Base-by-base conservation (phyloP, 92 coral and sea anemone genomes). In the Isaurus tuberculatus region DNA sequence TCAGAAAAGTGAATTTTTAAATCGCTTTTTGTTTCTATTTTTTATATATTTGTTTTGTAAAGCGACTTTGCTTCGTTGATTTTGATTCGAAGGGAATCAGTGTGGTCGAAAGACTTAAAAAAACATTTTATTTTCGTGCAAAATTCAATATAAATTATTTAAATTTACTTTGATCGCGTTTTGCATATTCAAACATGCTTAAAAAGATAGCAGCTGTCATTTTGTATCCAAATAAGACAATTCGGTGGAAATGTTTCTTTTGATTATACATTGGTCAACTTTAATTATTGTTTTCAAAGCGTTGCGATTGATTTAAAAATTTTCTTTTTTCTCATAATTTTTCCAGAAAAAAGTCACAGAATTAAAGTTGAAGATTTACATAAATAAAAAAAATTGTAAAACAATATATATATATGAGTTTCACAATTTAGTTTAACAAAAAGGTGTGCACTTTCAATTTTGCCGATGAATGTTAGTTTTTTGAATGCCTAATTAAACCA, bases 151-250 rank as follows among this genome's bases (percentile, higher is more conserved):
- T 77, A 37, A 77, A 77, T 77, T 37, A 77, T 77, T 77, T 32
- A 77, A 75, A 57, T 58, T 5, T 19, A n/a, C 53, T 32, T 44
- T 44, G 69, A 77, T 77, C 70, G 70, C 34, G 82, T 77, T 77
- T 58, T 57, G 82, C 70, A 77, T 77, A 57, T 33, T 49, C 36
- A 58, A 77, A 57, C 55, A 30, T 36, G 22, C 22, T 37, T 4
- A 19, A 28, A 75, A 23, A 57, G 70, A 37, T 33, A 43, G 23
- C 82, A 77, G 82, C 82, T 77, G 82, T 36, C 30, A 29, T 42
- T 55, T 13, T 32, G 30, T 33, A 75, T 32, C 55, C 37, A 75
- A 55, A 75, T 75, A 19, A 22, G 19, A 58, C 5, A 55, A 4
- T 26, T 7, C 63, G 1, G 63, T 55, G 28, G 5, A 55, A 55